phyloP scores from a whole-genome alignment of 2,797 vertebrate genomes.

The Pteronotus mesoamericanus region DNA sequence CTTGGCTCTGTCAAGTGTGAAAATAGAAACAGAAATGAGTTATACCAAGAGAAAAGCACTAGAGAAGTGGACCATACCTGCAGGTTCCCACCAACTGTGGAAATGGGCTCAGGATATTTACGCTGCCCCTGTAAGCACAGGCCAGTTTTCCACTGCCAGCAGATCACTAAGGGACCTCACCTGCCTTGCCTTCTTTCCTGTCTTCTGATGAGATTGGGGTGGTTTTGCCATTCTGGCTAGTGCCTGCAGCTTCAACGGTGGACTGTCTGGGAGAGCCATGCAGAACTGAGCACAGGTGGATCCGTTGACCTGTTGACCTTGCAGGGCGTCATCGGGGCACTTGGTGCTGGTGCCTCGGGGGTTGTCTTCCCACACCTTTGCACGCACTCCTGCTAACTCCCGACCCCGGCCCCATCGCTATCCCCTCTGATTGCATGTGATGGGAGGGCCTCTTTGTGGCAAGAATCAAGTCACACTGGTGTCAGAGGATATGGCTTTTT shows the following conservation, averaged over 20 bases:
- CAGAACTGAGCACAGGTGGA: not conserved
- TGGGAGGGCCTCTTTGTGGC: not conserved
- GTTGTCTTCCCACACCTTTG: not conserved
- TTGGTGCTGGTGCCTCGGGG: not conserved
- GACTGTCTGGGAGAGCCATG: not conserved
- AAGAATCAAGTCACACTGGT: not conserved
- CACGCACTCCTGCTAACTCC: not conserved
- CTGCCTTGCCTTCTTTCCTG: not conserved
- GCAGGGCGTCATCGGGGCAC: fast-evolving
- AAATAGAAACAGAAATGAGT: not conserved
- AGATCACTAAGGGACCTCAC: not conserved
- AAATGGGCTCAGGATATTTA: not conserved
- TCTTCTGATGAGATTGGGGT: not conserved
- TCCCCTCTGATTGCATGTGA: not conserved
- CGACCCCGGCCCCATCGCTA: fast-evolving
- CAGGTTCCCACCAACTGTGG: not conserved
- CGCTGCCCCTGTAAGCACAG: fast-evolving
- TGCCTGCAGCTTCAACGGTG: not conserved
- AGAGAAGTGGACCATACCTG: fast-evolving
- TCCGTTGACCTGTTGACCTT: not conserved
- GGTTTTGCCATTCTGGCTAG: not conserved
- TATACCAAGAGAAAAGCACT: not conserved
- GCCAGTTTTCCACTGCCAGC: not conserved
- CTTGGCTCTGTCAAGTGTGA: not conserved
- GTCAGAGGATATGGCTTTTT: not conserved